Evolutionary conservation across 2,797 vertebrate species (phyloP), one percentile per base, ranked within the genome.

Genomic region (Tenualosa ilisha): DNA sequence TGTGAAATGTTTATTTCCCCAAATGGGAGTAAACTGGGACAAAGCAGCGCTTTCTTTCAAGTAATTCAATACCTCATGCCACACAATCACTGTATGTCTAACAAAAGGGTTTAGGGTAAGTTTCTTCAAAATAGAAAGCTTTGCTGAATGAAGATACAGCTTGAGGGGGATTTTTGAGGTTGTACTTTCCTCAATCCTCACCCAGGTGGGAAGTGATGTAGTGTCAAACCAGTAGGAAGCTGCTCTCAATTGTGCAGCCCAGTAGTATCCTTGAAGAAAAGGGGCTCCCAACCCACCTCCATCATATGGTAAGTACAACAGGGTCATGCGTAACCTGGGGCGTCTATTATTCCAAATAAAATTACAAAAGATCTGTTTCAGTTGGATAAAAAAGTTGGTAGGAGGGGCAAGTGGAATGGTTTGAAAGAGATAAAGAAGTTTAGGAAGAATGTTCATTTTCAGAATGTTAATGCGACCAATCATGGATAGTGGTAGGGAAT

Each of bases 281-380:
- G n/a, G n/a, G n/a, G n/a, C n/a, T 68, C 24, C 31, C 9, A 68
- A 31, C 63, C 63, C 63, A 68, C 63, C 63, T 4, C 63, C 31
- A 37, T 68, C 65, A 68, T 68, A 68, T 37, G 65, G 6, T 37
- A 68, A 37, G 26, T 68, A 68, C 11, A 68, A 37, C 65, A 68
- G 12, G 11, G 65, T 31, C 26, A 68, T 6, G 65, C 65, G 26
- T 2, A 68, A 11, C 12, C 65, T 68, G 8, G 65, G 9, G 65
- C 65, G 24, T 68, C 65, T 15, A 68, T 11, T 37, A 3, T 68
- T 68, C 65, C 65, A 68, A 68, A 68, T 68, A 12, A 13, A 68
- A 68, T 68, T 26, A 68, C 65, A 68, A 68, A 68, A 68, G 12
- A 68, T 13, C 12, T 68, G 65, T 26, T 68, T 68, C 65, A 68